Conservation (phyloP, 2,888 invertebrate genomes). For the Abscondita cerata region DNA sequence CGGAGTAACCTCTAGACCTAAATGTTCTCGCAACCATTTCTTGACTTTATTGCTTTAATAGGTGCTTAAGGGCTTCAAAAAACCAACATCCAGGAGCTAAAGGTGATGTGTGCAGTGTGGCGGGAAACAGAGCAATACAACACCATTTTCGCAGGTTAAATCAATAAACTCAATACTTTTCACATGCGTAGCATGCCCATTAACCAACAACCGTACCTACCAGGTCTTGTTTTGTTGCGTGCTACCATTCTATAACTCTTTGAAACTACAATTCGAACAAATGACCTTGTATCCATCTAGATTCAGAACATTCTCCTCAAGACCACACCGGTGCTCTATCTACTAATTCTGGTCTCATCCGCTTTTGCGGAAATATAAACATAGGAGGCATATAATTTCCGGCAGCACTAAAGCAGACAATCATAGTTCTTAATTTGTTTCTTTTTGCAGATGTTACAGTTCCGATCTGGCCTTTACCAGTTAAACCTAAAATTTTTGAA, state of each 20-base stretch:
- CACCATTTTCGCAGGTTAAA: not conserved
- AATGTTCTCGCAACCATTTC: not conserved
- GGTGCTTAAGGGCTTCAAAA: not conserved
- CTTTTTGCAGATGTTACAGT: too few species aligned
- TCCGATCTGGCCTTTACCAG: too few species aligned
- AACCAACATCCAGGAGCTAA: not conserved
- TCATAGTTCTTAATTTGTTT: too few species aligned
- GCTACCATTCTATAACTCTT: constrained; percentile 7
- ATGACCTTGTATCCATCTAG: too few species aligned
- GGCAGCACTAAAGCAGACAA: too few species aligned
- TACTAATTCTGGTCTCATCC: too few species aligned
- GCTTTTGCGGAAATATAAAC: too few species aligned
- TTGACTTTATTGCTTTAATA: not conserved
- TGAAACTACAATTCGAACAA: not conserved
- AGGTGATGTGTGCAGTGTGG: not conserved
- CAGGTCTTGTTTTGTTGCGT: not conserved
- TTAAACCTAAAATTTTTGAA: too few species aligned
- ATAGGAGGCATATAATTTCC: too few species aligned
- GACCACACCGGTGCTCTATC: too few species aligned
- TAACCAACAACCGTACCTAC: constrained; percentile 1
- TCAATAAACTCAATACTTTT: not conserved
- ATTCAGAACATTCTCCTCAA: too few species aligned
- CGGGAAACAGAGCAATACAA: not conserved
- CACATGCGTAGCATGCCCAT: not conserved
- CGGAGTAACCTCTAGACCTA: not conserved